These are phyloP conservation scores for Hystrix cristata DNA, from an alignment of 2,113 vertebrate species.

Conservation along the genomic window DNA sequence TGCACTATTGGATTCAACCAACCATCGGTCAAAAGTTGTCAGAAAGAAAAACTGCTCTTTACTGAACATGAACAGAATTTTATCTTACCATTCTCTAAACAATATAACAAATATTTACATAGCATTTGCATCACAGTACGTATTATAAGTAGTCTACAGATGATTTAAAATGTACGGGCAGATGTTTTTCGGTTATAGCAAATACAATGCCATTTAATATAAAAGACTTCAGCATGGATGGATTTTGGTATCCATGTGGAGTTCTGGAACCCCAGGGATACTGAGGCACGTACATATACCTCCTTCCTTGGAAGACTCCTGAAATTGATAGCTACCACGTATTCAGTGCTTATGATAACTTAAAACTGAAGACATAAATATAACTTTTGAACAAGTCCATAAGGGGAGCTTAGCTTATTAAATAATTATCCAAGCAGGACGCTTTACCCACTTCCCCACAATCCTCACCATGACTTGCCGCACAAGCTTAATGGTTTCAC, in stretches of 20 bases:
- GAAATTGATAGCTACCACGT: background rate
- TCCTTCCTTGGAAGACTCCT: background rate
- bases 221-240: background rate
- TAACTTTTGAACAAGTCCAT: slow-evolving; percentile 31
- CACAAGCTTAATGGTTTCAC: slow-evolving; percentile 97
- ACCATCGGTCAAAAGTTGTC: background rate
- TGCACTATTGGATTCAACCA: background rate
- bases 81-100: background rate
- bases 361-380: slow-evolving; percentile 38
- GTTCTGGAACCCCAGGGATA: background rate
- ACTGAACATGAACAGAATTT: background rate
- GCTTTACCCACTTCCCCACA: slow-evolving; percentile 30
- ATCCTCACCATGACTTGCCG: slow-evolving; percentile 97
- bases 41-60: background rate
- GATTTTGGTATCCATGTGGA: background rate
- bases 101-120: background rate
- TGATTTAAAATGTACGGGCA: background rate
- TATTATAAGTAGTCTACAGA: background rate
- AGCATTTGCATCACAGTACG: background rate
- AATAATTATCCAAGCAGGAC: slow-evolving; percentile 48
- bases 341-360: background rate
- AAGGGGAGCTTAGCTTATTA: slow-evolving; percentile 1
- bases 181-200: background rate
- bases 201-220: background rate
- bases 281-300: background rate